Conservation (phyloP, 2,888 invertebrate genomes). For the Callyntrura sp. region DNA sequence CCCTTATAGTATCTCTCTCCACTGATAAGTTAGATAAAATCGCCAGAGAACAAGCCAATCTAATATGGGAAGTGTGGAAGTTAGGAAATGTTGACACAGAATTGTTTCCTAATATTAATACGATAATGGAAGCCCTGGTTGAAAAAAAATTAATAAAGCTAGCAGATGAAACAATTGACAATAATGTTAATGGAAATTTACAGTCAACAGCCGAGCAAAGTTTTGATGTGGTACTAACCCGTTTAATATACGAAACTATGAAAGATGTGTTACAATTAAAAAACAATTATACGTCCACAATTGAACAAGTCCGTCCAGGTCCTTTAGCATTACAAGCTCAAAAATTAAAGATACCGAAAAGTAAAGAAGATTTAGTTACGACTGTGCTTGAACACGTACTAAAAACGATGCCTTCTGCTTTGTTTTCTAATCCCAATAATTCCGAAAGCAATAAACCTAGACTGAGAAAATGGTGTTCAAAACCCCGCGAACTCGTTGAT, state of each 20-base stretch:
- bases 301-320: conserved; percentile 81
- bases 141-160: not conserved
- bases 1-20: conserved; percentile 41
- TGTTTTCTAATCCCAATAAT: conserved; percentile 37
- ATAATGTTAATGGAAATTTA: not conserved
- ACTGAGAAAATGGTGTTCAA: conserved; percentile 80
- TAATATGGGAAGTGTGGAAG: conserved; percentile 62
- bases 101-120: not conserved
- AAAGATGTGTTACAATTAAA: conserved; percentile 70
- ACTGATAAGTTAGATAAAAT: conserved; percentile 48
- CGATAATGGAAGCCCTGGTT: not conserved
- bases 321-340: conserved; percentile 79
- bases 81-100: not conserved
- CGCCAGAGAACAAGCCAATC: conserved; percentile 40
- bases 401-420: conserved; percentile 71
- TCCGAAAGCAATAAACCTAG: conserved; percentile 52
- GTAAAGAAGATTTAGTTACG: conserved; percentile 68
- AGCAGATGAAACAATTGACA: not conserved
- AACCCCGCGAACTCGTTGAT: conserved; percentile 81
- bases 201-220: conserved; percentile 27
- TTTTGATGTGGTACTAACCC: conserved; percentile 74
- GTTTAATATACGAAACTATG: conserved; percentile 77
- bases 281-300: conserved; percentile 49
- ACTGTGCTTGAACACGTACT: conserved; percentile 51
- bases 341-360: conserved; percentile 75